Evolutionary conservation across 2,797 vertebrate genomes (phyloP).

Genomic region (Mastacembelus armatus): DNA sequence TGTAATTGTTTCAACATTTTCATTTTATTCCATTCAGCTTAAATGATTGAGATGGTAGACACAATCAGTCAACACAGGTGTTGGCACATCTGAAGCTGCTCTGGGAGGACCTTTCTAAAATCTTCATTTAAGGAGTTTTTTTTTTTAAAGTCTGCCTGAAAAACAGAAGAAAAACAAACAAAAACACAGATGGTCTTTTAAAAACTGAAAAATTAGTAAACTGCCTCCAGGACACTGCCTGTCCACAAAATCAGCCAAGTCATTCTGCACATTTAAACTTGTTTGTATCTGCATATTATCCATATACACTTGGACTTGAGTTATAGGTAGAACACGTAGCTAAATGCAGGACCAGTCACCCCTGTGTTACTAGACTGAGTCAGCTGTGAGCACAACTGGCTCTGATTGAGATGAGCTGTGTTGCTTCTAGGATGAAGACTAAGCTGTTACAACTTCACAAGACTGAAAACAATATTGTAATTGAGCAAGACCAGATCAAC

Average conservation of each 20-base stretch:
- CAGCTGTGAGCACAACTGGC: conserved; percentile 12
- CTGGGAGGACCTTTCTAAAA: not conserved
- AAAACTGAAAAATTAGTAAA: too few species aligned
- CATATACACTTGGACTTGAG: not conserved
- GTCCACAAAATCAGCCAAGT: not conserved
- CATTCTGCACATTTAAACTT: too few species aligned
- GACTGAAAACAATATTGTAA: conserved; percentile 33
- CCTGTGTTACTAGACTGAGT: not conserved
- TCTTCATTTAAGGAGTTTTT: too few species aligned
- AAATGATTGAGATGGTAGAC: conserved; percentile 15
- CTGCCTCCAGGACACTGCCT: too few species aligned
- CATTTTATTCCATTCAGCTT: conserved; percentile 31
- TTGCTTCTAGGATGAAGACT: conserved; percentile 22
- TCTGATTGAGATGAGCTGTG: conserved; percentile 2
- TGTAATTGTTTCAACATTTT: conserved; percentile 53
- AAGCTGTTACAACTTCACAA: conserved; percentile 30
- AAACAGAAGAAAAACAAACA: not conserved
- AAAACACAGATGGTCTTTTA: too few species aligned
- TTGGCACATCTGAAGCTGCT: conserved; percentile 1
- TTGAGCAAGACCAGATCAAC: conserved; percentile 22
- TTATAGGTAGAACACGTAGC: not conserved
- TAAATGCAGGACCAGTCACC: not conserved
- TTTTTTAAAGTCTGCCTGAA: not conserved
- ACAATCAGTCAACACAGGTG: conserved; percentile 28
- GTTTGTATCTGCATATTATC: too few species aligned